A percentile compares a stretch with the other conserved stretches of the same genome.
phyloP scores from a whole-genome alignment of 2,113 vertebrate species.

The Salvator merianae region DNA sequence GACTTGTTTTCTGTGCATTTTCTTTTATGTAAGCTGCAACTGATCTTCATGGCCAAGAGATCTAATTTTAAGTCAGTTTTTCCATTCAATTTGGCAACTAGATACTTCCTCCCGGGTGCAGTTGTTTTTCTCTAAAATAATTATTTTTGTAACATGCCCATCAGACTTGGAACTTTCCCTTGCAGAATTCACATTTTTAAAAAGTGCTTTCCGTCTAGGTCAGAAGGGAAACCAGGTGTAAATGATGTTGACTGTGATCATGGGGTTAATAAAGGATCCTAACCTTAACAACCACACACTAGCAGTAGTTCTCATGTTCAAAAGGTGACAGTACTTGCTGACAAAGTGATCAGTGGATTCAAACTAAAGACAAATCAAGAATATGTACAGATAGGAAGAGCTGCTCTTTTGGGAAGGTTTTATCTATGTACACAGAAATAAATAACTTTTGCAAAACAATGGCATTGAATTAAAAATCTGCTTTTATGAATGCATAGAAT shows the following conservation, averaged over 20 bases:
- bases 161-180: background rate
- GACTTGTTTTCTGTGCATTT: too few species aligned
- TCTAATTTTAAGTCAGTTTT: too few species aligned
- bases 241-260: too few species aligned
- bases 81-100: too few species aligned
- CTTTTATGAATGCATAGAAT: constrained; percentile 67
- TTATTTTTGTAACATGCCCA: background rate
- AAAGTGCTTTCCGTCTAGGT: constrained; percentile 15
- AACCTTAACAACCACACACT: constrained; percentile 43
- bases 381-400: constrained; percentile 41
- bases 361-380: constrained; percentile 42
- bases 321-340: constrained; percentile 34
- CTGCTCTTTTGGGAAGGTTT: constrained; percentile 47
- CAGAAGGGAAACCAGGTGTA: constrained; percentile 20
- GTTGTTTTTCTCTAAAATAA: background rate
- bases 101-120: too few species aligned
- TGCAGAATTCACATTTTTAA: background rate
- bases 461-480: constrained; percentile 68
- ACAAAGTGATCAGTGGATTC: constrained; percentile 54
- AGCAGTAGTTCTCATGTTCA: constrained; percentile 14
- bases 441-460: constrained; percentile 65
- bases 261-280: constrained; percentile 32
- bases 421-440: constrained; percentile 52
- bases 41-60: too few species aligned
- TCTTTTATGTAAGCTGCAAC: too few species aligned